A percentile compares a stretch with the other conserved stretches of the same genome.
Evolutionary conservation across 2,888 invertebrate genomes (phyloP).

Genomic region (Euzetes globulus): DNA sequence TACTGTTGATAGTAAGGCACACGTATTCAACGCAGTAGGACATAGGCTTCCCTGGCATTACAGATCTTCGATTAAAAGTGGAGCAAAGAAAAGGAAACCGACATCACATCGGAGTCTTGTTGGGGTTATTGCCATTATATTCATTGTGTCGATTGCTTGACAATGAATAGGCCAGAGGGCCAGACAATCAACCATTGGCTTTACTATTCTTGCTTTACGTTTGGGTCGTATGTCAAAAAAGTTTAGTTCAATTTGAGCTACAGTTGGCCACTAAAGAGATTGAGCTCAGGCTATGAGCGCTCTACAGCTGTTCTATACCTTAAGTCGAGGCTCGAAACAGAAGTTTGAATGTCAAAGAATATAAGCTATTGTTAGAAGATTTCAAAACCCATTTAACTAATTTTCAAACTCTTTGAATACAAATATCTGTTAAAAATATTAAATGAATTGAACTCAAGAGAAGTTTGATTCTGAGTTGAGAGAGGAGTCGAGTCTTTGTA

Average conservation of each 20-base stretch:
- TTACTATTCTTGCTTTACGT: background rate
- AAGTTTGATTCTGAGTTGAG: background rate
- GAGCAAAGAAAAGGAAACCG: slow-evolving; percentile 13
- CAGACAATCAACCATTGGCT: slow-evolving; percentile 8
- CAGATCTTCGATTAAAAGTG: background rate
- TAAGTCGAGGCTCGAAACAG: background rate
- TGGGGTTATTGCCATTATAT: slow-evolving; percentile 18
- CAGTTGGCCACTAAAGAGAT: background rate
- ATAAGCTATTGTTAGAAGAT: too few relatives aligned
- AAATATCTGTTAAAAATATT: too few relatives aligned
- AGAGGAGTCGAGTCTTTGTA: background rate
- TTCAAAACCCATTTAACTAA: too few relatives aligned
- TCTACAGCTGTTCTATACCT: slow-evolving; percentile 2
- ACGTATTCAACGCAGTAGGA: background rate
- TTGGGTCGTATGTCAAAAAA: slow-evolving; percentile 2
- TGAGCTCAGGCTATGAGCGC: background rate
- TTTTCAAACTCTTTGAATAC: too few relatives aligned
- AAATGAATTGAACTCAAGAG: background rate
- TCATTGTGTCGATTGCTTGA: slow-evolving; percentile 1
- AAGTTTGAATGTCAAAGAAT: too few relatives aligned
- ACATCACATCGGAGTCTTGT: background rate
- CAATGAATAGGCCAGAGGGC: slow-evolving; percentile 24
- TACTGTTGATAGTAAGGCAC: background rate
- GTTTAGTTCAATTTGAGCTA: background rate
- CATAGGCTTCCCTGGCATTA: background rate